Evolutionary conservation across 2,797 vertebrate species (phyloP).

Genomic region (Alcedo quadribrachys): DNA sequence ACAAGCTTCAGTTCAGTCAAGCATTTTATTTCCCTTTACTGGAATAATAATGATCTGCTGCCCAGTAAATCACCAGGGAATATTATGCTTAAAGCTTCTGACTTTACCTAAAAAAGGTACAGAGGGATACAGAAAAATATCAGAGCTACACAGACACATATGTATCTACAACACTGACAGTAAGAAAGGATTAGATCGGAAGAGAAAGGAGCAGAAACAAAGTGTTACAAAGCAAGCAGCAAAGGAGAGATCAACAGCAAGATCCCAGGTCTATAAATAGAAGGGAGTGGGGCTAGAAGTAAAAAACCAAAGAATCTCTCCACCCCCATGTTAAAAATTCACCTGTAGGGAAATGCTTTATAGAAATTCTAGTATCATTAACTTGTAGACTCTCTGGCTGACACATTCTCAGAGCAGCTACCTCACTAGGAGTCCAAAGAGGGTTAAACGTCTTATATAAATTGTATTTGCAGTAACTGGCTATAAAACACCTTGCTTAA

Average conservation of each 20-base stretch:
- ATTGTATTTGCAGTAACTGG: conserved; percentile 55
- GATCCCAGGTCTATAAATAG: neutral
- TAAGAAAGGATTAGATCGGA: neutral
- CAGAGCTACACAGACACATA: neutral
- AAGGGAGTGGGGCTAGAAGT: neutral
- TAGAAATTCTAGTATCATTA: neutral
- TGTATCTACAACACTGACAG: neutral
- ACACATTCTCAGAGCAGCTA: neutral
- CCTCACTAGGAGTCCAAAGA: neutral
- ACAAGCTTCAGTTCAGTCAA: conserved; percentile 32
- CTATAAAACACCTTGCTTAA: conserved; percentile 63
- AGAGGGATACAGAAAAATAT: conserved; percentile 16
- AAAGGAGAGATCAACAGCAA: neutral
- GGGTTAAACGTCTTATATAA: conserved; percentile 36
- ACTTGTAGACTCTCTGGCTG: neutral
- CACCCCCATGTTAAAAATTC: neutral
- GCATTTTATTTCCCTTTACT: conserved; percentile 48
- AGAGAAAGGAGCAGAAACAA: neutral
- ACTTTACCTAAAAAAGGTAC: conserved; percentile 18
- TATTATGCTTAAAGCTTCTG: neutral
- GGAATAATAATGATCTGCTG: conserved; percentile 33
- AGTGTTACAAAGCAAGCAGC: neutral
- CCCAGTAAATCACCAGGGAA: conserved; percentile 15
- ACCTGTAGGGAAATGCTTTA: neutral
- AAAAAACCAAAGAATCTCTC: neutral